Evolutionary conservation across 2,888 invertebrate species (phyloP).

Genomic region (Chrysomela aeneicollis): DNA sequence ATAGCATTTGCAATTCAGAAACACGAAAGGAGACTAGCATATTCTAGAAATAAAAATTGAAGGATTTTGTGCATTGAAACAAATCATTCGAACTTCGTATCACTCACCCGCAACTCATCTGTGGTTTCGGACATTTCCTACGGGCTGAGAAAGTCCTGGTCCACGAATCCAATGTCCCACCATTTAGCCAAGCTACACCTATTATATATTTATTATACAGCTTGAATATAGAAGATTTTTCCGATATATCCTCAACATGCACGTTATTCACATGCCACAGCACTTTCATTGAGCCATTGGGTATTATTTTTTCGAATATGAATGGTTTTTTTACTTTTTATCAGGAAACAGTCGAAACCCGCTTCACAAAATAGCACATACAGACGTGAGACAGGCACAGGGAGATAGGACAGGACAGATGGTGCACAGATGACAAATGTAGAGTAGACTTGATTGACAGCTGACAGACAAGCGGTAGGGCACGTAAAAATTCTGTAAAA

Average conservation of each 20-base stretch:
- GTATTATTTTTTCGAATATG: background rate
- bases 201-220: background rate
- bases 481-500: too few species aligned
- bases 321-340: background rate
- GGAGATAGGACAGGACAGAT: too few species aligned
- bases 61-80: background rate
- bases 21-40: constrained; percentile 77
- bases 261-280: background rate
- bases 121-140: constrained; percentile 61
- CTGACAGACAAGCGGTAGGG: too few species aligned
- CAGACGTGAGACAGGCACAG: too few species aligned
- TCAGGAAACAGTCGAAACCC: too few species aligned
- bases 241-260: background rate
- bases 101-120: constrained; percentile 59
- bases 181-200: constrained; percentile 42
- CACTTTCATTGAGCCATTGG: background rate
- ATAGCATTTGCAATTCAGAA: constrained; percentile 83
- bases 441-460: too few species aligned
- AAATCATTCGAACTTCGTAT: constrained; percentile 5
- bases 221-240: background rate
- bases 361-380: too few species aligned
- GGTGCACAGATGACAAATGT: too few species aligned
- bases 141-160: constrained; percentile 35
- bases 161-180: constrained; percentile 41
- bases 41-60: constrained; percentile 54